Base-by-base conservation (phyloP, 2,113 vertebrate genomes). In the Toxostoma redivivum region DNA sequence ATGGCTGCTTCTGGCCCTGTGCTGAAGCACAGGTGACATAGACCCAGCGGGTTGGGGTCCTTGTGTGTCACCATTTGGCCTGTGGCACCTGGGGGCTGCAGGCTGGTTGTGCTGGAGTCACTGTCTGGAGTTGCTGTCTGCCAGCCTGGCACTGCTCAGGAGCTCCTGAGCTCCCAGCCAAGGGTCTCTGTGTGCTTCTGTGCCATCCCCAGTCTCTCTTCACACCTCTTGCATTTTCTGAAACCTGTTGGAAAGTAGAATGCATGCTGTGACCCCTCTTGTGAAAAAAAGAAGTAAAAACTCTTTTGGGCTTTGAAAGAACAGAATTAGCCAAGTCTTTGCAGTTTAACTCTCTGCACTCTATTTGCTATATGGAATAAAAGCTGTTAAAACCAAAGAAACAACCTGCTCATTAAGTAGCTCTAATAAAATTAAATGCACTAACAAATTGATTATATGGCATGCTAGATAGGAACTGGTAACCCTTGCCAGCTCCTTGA, bases 21-120 rank as follows among this genome's bases (percentile, higher is more conserved):
- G 12, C 3, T 53, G 42, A 31, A 35, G 53, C 13, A 5, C 6
- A 44, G 19, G 66, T 58, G 44, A 20, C 38, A 3, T 40, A 51
- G 71, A 4, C 4, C 3, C 22, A 80, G 3, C 15, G 3, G 20
- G 7, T 1, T n/a, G 13, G 30, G 18, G 9, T 69, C 1, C 2
- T 15, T 40, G 15, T 27, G 54, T 83, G 37, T 72, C 27, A 27
- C 14, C 3, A 1, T 31, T 44, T 0, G 0, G 23, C 57, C 7
- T 0, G 0, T 7, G 21, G 50, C 20, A 18, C 4, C 45, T 30
- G 83, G 30, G 40, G 38, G 28, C 30, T 61, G 40, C 45, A 16
- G 50, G 16, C 24, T 61, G 33, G 27, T 3, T 24, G 45, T 31
- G 35, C 21, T 80, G 18, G 1, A 6, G 45, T 42, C 40, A 5